Conservation (phyloP, 2,888 invertebrate species). For the Eugnorisma glareosa region DNA sequence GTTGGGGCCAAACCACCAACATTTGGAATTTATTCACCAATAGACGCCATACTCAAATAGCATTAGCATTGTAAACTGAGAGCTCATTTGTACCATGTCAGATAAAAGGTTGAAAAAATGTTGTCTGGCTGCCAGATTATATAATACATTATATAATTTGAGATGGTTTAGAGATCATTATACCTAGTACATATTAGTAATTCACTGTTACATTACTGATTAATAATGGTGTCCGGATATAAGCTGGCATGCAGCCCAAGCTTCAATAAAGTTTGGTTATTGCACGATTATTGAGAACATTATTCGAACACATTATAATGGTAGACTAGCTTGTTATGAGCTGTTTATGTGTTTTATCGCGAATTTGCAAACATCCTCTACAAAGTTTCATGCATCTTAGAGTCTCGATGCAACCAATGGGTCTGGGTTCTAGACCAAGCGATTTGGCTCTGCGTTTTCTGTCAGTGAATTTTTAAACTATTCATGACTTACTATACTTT, state of each 20-base stretch:
- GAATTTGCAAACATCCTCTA: neutral
- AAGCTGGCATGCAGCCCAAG: neutral
- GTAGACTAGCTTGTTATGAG: neutral
- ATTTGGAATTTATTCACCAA: constrained; percentile 14
- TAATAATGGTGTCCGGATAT: neutral
- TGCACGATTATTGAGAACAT: neutral
- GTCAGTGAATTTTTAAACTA: neutral
- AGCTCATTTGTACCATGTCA: constrained; percentile 29
- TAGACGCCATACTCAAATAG: constrained; percentile 31
- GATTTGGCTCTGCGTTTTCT: neutral
- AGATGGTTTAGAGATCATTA: neutral
- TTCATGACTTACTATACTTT: neutral
- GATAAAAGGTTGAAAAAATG: constrained; percentile 22
- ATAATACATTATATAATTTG: neutral
- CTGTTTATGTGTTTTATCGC: neutral
- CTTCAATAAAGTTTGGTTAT: neutral
- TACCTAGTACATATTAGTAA: neutral
- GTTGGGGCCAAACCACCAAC: constrained; percentile 43
- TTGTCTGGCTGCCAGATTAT: constrained; percentile 8
- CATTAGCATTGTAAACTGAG: constrained; percentile 18
- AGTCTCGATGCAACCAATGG: neutral
- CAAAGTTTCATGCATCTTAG: neutral
- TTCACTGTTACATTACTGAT: neutral
- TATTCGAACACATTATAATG: neutral
- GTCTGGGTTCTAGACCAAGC: neutral